These are phyloP conservation scores for Eupithecia centaureata DNA, from an alignment of 2,888 invertebrate genomes.

Conservation along the genomic window DNA sequence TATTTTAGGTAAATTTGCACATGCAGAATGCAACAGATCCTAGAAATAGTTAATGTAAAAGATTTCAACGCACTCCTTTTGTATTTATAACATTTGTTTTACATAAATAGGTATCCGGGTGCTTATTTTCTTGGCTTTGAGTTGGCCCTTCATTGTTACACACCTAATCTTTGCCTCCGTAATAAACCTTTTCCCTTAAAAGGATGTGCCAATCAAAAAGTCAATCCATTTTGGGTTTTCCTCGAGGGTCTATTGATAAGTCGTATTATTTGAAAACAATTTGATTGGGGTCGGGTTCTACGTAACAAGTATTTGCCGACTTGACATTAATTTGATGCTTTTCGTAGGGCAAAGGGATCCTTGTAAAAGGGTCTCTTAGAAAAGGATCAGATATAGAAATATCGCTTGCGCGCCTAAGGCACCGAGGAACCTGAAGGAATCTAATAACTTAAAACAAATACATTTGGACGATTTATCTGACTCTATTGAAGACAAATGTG, in stretches of 20 bases:
- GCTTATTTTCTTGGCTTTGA: not conserved
- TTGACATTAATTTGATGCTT: constrained; percentile 7
- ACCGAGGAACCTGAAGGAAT: not conserved
- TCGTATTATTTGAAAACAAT: constrained; percentile 2
- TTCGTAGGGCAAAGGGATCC: not conserved
- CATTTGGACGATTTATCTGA: not conserved
- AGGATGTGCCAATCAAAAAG: constrained; percentile 19
- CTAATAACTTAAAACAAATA: not conserved
- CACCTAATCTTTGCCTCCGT: not conserved
- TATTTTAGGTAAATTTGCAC: not conserved
- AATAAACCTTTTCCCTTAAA: constrained; percentile 16
- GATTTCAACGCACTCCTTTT: constrained; percentile 1
- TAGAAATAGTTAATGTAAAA: not conserved
- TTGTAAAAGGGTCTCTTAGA: not conserved
- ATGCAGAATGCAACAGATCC: not conserved
- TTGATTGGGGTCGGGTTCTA: constrained; percentile 4
- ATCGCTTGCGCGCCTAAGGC: not conserved
- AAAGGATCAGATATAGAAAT: constrained; percentile 1
- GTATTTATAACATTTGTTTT: not conserved
- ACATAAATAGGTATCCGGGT: not conserved
- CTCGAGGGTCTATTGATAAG: constrained; percentile 15
- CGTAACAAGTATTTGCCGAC: constrained; percentile 4
- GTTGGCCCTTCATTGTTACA: not conserved
- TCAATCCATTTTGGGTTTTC: constrained; percentile 19
- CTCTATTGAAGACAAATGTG: not conserved